A percentile compares a stretch with the other conserved stretches of the same genome.
Evolutionary conservation across 2,888 invertebrate species (phyloP).

Genomic region (Allacma fusca): DNA sequence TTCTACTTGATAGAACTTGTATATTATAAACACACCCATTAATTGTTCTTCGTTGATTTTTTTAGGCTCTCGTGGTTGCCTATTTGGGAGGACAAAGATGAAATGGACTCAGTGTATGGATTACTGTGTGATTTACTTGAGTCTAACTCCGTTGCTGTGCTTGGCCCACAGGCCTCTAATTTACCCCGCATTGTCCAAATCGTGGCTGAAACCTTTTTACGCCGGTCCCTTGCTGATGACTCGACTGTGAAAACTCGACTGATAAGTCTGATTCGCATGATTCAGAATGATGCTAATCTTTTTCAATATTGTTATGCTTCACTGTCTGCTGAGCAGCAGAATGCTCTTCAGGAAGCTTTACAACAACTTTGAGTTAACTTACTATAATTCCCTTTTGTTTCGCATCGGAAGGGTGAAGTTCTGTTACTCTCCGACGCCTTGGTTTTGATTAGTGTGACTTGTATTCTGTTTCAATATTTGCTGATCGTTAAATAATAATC

Average conservation of each 20-base stretch:
- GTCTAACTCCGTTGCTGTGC: constrained; percentile 83
- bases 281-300: constrained; percentile 77
- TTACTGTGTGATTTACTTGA: constrained; percentile 95
- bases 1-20: too few species aligned
- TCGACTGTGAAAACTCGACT: constrained; percentile 55
- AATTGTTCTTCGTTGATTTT: too few species aligned
- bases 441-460: constrained; percentile 24
- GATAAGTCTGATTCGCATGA: constrained; percentile 60
- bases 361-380: constrained; percentile 24
- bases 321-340: constrained; percentile 81
- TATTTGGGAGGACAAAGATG: constrained; percentile 93
- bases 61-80: constrained; percentile 90
- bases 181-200: constrained; percentile 86
- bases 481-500: constrained; percentile 23
- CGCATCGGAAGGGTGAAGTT: neutral
- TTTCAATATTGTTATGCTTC: constrained; percentile 81
- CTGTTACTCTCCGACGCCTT: neutral
- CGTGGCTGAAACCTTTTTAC: constrained; percentile 87
- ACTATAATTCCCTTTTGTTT: neutral
- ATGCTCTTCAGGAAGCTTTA: constrained; percentile 74
- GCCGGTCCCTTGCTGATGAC: constrained; percentile 80
- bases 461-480: constrained; percentile 6
- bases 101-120: constrained; percentile 93
- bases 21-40: too few species aligned
- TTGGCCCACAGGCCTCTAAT: constrained; percentile 87